phyloP scores from a whole-genome alignment of 1,140 invertebrate genomes.

The Achatina immaculata region DNA sequence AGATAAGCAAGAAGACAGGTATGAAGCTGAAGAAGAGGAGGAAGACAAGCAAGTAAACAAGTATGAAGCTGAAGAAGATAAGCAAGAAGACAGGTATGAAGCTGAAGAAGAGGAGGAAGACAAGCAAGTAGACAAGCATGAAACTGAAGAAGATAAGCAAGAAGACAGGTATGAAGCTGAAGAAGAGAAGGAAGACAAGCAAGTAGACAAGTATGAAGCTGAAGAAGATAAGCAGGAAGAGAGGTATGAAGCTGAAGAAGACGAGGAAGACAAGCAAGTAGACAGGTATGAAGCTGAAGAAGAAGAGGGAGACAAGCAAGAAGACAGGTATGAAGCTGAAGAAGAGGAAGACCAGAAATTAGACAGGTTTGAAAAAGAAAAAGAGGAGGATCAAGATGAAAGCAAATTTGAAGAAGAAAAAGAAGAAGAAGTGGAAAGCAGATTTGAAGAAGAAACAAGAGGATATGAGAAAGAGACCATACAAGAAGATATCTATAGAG shows the following conservation, averaged over 20 bases:
- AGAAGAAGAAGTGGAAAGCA: not conserved
- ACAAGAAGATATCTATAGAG: not conserved
- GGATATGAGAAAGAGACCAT: not conserved
- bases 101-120: not conserved
- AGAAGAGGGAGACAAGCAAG: constrained; percentile 22
- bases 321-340: not conserved
- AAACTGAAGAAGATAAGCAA: not conserved
- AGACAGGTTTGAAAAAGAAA: no score
- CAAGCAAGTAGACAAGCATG: not conserved
- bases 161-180: not conserved
- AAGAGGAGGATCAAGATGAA: not conserved
- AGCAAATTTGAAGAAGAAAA: not conserved
- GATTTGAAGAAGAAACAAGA: not conserved
- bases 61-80: constrained; percentile 15
- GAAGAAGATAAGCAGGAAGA: constrained; percentile 2
- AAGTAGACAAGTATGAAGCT: not conserved
- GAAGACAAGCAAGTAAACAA: constrained; percentile 19
- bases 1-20: not conserved
- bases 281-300: constrained; percentile 11
- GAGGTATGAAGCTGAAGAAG: not conserved
- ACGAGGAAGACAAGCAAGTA: not conserved
- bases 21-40: constrained; percentile 1
- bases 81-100: not conserved
- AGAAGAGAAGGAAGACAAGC: not conserved
- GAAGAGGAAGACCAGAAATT: constrained; percentile 1